These are phyloP conservation scores for Dolichomitus sp. DNA, from an alignment of 2,888 invertebrate species.

Conservation along the genomic window DNA sequence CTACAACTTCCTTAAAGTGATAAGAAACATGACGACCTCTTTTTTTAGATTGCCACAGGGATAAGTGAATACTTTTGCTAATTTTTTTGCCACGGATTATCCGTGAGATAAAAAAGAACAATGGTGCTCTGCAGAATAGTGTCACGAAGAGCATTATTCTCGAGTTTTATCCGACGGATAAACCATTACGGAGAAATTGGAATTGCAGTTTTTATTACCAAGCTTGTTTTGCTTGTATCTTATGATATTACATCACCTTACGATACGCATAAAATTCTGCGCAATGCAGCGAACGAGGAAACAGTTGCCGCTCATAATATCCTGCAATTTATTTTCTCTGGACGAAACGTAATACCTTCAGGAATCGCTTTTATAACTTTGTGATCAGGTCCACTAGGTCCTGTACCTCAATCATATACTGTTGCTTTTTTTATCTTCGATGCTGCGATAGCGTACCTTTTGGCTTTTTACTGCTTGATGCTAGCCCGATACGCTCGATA, in stretches of 20 bases:
- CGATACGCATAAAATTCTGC: neutral
- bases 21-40: too few relatives aligned
- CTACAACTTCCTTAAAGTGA: too few relatives aligned
- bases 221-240: too few relatives aligned
- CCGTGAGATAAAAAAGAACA: too few relatives aligned
- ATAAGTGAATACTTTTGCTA: too few relatives aligned
- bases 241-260: neutral
- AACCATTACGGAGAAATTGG: too few relatives aligned
- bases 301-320: neutral
- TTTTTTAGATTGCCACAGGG: too few relatives aligned
- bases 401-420: neutral
- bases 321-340: neutral
- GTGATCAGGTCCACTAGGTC: constrained; percentile 10
- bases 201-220: too few relatives aligned
- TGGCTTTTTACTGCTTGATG: constrained; percentile 39
- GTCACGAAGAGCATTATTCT: too few relatives aligned
- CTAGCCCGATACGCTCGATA: constrained; percentile 49
- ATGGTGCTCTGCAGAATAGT: too few relatives aligned
- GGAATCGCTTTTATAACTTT: neutral
- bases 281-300: neutral
- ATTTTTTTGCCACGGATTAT: too few relatives aligned
- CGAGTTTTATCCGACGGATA: too few relatives aligned
- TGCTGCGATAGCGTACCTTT: constrained; percentile 33
- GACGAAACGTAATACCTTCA: neutral
- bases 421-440: constrained; percentile 27